Conservation (phyloP, 1,140 invertebrate genomes). For the Lethocerus indicus region DNA sequence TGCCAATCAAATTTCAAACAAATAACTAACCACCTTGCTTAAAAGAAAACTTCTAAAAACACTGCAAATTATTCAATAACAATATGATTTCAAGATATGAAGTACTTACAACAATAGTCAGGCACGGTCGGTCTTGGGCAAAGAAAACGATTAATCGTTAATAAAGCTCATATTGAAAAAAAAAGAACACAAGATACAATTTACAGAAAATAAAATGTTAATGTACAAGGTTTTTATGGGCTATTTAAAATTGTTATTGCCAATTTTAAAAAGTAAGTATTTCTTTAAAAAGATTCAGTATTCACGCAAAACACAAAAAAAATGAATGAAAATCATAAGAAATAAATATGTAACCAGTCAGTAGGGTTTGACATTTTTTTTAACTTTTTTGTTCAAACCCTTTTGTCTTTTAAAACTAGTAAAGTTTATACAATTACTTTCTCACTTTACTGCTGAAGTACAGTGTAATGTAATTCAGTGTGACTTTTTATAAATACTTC, state of each 20-base stretch:
- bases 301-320: neutral
- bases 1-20: neutral
- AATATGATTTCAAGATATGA: too few relatives aligned
- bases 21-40: neutral
- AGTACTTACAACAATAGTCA: conserved; percentile 13
- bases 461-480: too few relatives aligned
- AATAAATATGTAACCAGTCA: too few relatives aligned
- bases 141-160: conserved; percentile 12
- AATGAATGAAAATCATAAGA: too few relatives aligned
- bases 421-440: too few relatives aligned
- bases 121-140: conserved; percentile 12
- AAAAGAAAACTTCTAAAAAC: conserved; percentile 2
- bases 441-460: too few relatives aligned
- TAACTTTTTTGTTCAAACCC: too few relatives aligned
- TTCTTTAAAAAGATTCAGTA: neutral
- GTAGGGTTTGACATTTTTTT: too few relatives aligned
- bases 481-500: too few relatives aligned
- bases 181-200: neutral
- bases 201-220: neutral
- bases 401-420: too few relatives aligned
- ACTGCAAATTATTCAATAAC: too few relatives aligned
- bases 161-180: conserved; percentile 8
- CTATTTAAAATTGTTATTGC: neutral
- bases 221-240: neutral
- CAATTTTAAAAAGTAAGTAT: neutral